These are phyloP conservation scores for Leucophenga varia DNA, from an alignment of 1,140 invertebrate species.

Conservation along the genomic window DNA sequence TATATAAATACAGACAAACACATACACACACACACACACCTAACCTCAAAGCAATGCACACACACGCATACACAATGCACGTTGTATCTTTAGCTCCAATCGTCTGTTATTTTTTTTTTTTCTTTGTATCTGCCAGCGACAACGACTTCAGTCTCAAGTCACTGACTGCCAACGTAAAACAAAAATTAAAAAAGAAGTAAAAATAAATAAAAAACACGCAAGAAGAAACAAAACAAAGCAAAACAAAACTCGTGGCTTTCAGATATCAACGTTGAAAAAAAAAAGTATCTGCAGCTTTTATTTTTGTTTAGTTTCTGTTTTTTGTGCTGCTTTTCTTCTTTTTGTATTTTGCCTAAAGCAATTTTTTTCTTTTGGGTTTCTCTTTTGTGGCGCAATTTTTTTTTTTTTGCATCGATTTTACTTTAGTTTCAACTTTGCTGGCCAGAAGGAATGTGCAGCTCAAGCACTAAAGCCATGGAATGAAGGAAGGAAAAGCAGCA, in stretches of 20 bases:
- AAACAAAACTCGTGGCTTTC: too few species aligned
- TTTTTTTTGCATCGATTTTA: too few species aligned
- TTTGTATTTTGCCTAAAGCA: conserved; percentile 16
- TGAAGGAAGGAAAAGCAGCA: conserved; percentile 11
- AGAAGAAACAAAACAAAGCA: too few species aligned
- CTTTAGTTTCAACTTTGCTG: conserved; percentile 9
- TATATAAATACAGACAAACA: conserved; percentile 18
- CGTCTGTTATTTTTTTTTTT: conserved; percentile 26
- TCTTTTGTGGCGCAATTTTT: conserved; percentile 24
- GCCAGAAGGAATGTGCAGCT: conserved; percentile 20
- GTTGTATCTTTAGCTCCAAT: conserved; percentile 5
- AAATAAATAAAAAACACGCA: too few species aligned
- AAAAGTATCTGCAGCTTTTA: too few species aligned
- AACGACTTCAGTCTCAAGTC: conserved; percentile 17
- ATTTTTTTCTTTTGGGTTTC: conserved; percentile 25
- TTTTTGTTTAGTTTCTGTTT: conserved; percentile 15
- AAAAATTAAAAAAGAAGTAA: too few species aligned
- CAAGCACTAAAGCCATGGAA: conserved; percentile 7
- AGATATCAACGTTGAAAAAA: conserved; percentile 41
- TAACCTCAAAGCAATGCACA: too few species aligned
- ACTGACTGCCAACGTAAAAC: too few species aligned
- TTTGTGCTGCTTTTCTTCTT: conserved; percentile 14
- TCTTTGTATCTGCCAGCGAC: conserved; percentile 15
- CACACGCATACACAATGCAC: conserved; percentile 7
- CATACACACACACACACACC: conserved; percentile 12